A percentile compares a stretch with the other conserved stretches of the same genome.
Conservation (phyloP, 2,888 invertebrate species). For the Eulithis prunata region DNA sequence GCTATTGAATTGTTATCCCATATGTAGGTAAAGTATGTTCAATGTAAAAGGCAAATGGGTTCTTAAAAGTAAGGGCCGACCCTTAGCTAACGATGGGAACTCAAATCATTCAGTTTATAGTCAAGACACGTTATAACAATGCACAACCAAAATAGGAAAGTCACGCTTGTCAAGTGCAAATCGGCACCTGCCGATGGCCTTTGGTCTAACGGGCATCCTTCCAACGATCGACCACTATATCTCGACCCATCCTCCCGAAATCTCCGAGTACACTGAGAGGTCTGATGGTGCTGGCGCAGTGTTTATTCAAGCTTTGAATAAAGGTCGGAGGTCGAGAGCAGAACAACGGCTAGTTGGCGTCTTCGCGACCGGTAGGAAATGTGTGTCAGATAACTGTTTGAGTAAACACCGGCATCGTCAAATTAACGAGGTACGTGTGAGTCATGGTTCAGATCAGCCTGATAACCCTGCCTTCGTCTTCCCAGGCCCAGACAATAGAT, state of each 20-base stretch:
- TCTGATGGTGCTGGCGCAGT: conserved; percentile 44
- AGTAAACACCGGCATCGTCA: conserved; percentile 74
- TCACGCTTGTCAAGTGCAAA: conserved; percentile 76
- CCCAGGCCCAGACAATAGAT: conserved; percentile 36
- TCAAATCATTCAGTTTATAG: conserved; percentile 33
- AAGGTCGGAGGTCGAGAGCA: conserved; percentile 79
- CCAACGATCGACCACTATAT: conserved; percentile 37
- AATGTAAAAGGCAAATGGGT: background rate
- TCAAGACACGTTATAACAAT: conserved; percentile 68
- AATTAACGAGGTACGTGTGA: conserved; percentile 66
- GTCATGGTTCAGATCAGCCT: conserved; percentile 49
- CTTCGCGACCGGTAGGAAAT: conserved; percentile 64
- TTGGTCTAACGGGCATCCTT: conserved; percentile 75
- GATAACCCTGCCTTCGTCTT: conserved; percentile 41
- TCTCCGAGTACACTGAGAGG: conserved; percentile 37
- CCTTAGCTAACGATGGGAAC: conserved; percentile 52
- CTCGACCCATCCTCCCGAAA: conserved; percentile 39
- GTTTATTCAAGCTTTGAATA: conserved; percentile 67
- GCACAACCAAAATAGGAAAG: conserved; percentile 75
- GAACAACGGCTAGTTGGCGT: conserved; percentile 68
- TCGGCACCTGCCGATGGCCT: conserved; percentile 81
- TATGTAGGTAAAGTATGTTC: too few relatives aligned
- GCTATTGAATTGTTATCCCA: background rate
- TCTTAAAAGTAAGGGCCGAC: conserved; percentile 1
- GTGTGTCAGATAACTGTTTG: conserved; percentile 77